Evolutionary conservation across 2,113 vertebrate species (phyloP), one percentile per base, ranked within the genome.

Genomic region (Sinocyclocheilus grahami): DNA sequence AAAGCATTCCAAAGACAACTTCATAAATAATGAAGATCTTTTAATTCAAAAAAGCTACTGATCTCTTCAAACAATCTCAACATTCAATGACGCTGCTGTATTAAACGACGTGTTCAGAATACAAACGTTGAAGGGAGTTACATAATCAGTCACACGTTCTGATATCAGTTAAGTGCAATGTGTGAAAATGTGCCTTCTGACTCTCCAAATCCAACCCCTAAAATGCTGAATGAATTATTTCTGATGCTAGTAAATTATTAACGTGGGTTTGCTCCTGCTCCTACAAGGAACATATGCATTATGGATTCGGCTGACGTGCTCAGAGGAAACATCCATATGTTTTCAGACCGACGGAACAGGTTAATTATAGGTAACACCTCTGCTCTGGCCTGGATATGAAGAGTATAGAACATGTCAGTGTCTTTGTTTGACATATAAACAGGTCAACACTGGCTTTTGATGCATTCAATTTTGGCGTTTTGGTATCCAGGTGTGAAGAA

Each of bases 181-280:
- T 71, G 82, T 42, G 33, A 80, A 87, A 80, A 72, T 72, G 48
- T 74, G 76, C 75, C 53, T 72, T 85, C 76, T 84, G 77, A 87
- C 86, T 85, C 37, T 74, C 12, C 75, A 85, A 85, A 55, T 24
- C 24, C 82, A 83, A 83, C 82, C 82, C 33, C 20, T 83, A 80
- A 84, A 79, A 84, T 55, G n/a, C 8, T 30, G 33, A 75, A 86
- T 85, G 3, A 84, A 86, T 76, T 24, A 85, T 85, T 89, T 85
- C 76, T 86, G 69, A 37, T 1, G 46, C 24, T 55, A 18, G 8
- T 86, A 3, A 87, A 85, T 87, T 82, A 82, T 85, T 87, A 77
- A 86, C 20, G 2, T 12, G 48, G 22, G 22, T 60, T 76, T 87
- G 77, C 69, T 75, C 46, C 18, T 8, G 18, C 46, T 88, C 62